Evolutionary conservation across 2,888 invertebrate species (phyloP).

Genomic region (Deroplatys truncata): DNA sequence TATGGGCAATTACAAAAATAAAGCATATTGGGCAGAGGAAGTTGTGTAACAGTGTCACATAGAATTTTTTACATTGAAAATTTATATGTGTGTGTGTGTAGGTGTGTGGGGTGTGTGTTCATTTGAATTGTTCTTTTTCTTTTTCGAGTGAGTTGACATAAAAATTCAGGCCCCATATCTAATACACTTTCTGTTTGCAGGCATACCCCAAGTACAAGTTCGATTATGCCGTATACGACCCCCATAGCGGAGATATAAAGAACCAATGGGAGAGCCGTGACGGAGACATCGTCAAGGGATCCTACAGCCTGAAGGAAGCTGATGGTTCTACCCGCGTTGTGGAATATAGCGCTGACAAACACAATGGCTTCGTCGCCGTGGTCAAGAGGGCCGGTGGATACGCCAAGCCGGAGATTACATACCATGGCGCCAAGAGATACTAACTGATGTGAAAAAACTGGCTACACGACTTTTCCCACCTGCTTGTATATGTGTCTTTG

Average conservation of each 20-base stretch:
- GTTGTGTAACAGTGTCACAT: too few species aligned
- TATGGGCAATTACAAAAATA: too few species aligned
- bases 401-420: slow-evolving; percentile 9
- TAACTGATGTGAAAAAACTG: background rate
- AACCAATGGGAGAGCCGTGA: slow-evolving; percentile 23
- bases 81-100: background rate
- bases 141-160: background rate
- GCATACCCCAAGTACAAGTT: slow-evolving; percentile 20
- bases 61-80: too few species aligned
- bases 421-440: background rate
- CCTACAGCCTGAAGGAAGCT: slow-evolving; percentile 21
- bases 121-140: too few species aligned
- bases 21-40: too few species aligned
- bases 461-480: too few species aligned
- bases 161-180: background rate
- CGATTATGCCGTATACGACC: slow-evolving; percentile 22
- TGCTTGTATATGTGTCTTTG: background rate
- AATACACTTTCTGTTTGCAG: background rate
- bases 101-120: too few species aligned
- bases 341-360: slow-evolving; percentile 37
- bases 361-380: slow-evolving; percentile 37
- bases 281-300: slow-evolving; percentile 21
- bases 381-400: slow-evolving; percentile 33
- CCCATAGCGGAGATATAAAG: slow-evolving; percentile 21
- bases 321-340: slow-evolving; percentile 30